Conservation (phyloP, 2,888 invertebrate species). For the Arge pagana region DNA sequence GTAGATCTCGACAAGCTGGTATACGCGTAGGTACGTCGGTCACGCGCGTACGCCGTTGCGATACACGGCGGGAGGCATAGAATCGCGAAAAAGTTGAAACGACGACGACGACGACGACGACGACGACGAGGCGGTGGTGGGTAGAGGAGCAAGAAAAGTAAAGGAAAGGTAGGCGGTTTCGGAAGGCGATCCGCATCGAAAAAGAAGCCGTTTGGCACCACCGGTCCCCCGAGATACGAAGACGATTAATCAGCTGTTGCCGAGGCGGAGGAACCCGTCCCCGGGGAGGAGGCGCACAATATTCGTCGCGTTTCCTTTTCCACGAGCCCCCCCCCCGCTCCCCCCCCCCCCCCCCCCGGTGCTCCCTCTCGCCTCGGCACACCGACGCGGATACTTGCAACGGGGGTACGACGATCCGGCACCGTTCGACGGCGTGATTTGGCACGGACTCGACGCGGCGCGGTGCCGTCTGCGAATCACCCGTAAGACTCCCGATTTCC, state of each 20-base stretch:
- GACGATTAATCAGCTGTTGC: constrained; percentile 59
- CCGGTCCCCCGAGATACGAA: constrained; percentile 45
- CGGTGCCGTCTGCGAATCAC: constrained; percentile 18
- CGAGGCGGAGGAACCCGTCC: constrained; percentile 50
- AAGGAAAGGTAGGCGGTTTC: constrained; percentile 27
- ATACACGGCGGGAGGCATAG: too few relatives aligned
- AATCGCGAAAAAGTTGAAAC: too few relatives aligned
- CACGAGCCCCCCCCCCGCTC: too few relatives aligned
- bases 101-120: too few relatives aligned
- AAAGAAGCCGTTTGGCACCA: constrained; percentile 52
- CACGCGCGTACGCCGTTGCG: too few relatives aligned
- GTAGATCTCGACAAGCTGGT: too few relatives aligned
- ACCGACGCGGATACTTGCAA: constrained; percentile 3
- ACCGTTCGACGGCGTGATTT: constrained; percentile 16
- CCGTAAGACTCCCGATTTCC: constrained; percentile 35
- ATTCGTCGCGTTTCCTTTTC: constrained; percentile 42
- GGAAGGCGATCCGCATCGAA: constrained; percentile 47
- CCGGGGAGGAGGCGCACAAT: constrained; percentile 44
- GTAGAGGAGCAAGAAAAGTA: constrained; percentile 35
- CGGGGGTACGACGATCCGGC: constrained; percentile 6
- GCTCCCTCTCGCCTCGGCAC: constrained; percentile 24
- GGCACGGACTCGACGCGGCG: neutral
- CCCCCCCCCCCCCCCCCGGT: constrained; percentile 10
- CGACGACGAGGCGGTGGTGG: too few relatives aligned
- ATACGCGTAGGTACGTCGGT: too few relatives aligned